Evolutionary conservation across 2,888 invertebrate genomes (phyloP).

Genomic region (Volucella inflata): DNA sequence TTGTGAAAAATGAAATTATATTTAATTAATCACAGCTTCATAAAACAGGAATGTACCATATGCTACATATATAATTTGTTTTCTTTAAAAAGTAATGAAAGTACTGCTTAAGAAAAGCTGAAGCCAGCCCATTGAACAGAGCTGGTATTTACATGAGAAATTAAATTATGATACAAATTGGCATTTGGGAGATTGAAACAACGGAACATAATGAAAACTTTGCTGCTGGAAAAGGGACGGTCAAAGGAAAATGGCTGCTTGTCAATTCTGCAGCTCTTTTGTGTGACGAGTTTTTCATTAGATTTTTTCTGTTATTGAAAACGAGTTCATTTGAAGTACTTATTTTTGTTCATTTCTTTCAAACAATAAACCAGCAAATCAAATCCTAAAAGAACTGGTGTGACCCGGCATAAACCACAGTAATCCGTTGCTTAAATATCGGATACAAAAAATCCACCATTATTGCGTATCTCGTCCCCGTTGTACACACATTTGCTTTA

Average conservation of each 20-base stretch:
- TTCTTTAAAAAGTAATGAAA: too few relatives aligned
- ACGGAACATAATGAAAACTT: slow-evolving; percentile 37
- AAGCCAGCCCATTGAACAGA: too few relatives aligned
- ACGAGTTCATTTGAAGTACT: slow-evolving; percentile 70
- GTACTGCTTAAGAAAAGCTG: too few relatives aligned
- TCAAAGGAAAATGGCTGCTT: slow-evolving; percentile 64
- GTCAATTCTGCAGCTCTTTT: slow-evolving; percentile 72
- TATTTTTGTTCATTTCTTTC: slow-evolving; percentile 63
- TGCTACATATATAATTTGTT: too few relatives aligned
- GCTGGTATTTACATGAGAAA: not conserved
- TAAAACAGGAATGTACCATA: too few relatives aligned
- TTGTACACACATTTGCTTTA: slow-evolving; percentile 56
- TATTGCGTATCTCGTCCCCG: slow-evolving; percentile 65
- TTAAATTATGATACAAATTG: not conserved
- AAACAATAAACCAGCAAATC: slow-evolving; percentile 47
- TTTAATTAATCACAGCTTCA: too few relatives aligned
- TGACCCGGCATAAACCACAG: slow-evolving; percentile 60
- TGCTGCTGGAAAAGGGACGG: slow-evolving; percentile 49
- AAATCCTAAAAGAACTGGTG: slow-evolving; percentile 47
- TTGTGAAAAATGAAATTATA: too few relatives aligned
- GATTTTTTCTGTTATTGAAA: slow-evolving; percentile 72
- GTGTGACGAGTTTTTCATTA: slow-evolving; percentile 71
- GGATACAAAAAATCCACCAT: slow-evolving; percentile 72
- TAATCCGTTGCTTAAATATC: slow-evolving; percentile 63
- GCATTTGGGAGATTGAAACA: not conserved